phyloP scores from a whole-genome alignment of 1,140 invertebrate species.

The Protaetia brevitarsis region DNA sequence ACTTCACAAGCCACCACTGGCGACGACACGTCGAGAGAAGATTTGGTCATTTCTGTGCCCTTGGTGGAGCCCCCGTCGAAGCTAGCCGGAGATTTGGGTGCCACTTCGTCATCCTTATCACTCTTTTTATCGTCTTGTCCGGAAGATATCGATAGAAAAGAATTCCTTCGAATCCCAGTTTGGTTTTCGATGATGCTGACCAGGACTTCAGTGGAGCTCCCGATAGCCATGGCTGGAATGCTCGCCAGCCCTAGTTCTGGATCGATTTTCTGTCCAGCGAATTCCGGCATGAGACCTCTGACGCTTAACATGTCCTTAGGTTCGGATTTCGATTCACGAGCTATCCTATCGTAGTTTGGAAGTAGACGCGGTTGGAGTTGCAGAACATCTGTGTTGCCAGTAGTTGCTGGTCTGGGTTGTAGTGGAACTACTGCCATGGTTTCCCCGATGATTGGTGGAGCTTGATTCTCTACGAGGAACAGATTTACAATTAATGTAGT shows the following conservation, averaged over 20 bases:
- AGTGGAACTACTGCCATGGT: slow-evolving; percentile 47
- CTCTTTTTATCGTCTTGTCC: slow-evolving; percentile 20
- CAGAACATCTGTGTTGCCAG: slow-evolving; percentile 61
- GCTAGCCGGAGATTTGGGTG: slow-evolving; percentile 31
- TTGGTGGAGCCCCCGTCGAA: slow-evolving; percentile 35
- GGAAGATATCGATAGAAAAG: slow-evolving; percentile 24
- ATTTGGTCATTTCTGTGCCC: slow-evolving; percentile 40
- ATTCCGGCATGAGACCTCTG: slow-evolving; percentile 24
- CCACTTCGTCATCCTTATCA: slow-evolving; percentile 14
- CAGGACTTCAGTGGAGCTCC: slow-evolving; percentile 41
- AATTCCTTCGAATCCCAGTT: slow-evolving; percentile 37
- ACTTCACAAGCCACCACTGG: background rate
- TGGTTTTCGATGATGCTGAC: slow-evolving; percentile 44
- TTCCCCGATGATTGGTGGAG: background rate
- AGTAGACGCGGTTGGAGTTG: slow-evolving; percentile 63
- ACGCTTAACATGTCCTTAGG: slow-evolving; percentile 35
- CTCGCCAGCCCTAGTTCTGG: slow-evolving; percentile 34
- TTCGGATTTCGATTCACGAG: slow-evolving; percentile 37
- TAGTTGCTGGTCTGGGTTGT: slow-evolving; percentile 64
- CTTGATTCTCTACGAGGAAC: background rate
- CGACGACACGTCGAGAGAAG: slow-evolving; percentile 28
- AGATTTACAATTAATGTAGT: background rate
- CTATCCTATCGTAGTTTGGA: slow-evolving; percentile 41
- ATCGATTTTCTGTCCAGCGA: slow-evolving; percentile 27
- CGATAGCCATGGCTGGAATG: slow-evolving; percentile 41